phyloP scores from a whole-genome alignment of 37 sponge, comb jelly and placozoan genomes.

The Petrosia ficiformis region DNA sequence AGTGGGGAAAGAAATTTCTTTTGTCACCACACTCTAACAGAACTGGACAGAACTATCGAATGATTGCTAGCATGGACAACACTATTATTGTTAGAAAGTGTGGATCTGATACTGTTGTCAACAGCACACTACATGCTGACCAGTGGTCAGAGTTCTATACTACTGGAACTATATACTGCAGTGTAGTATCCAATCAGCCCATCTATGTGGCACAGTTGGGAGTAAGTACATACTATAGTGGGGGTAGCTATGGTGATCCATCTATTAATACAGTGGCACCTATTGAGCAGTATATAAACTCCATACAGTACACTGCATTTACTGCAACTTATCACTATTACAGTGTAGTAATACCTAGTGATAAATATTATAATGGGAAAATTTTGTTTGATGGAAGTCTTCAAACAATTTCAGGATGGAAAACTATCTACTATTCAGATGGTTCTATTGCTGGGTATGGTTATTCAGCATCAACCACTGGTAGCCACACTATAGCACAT shows the following conservation, averaged over 20 bases:
- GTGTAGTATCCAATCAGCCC: neutral
- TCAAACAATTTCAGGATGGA: neutral
- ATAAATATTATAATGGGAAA: neutral
- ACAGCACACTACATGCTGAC: neutral
- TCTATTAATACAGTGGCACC: conserved; percentile 11
- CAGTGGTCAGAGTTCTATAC: neutral
- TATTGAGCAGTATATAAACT: conserved; percentile 7
- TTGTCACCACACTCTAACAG: conserved; percentile 5
- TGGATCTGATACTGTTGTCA: neutral
- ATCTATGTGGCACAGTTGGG: conserved; percentile 1
- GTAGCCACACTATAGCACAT: conserved; percentile 1
- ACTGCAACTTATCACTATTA: neutral
- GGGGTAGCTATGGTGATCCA: conserved; percentile 7
- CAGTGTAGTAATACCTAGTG: conserved; percentile 12
- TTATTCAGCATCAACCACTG: neutral
- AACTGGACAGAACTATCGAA: conserved; percentile 9
- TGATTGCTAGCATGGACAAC: neutral
- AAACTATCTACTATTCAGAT: neutral
- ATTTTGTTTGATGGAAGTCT: neutral
- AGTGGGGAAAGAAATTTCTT: conserved; percentile 12
- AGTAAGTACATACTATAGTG: neutral
- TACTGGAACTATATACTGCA: neutral
- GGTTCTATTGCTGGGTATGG: conserved; percentile 15
- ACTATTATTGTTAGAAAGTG: neutral
- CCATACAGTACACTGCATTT: neutral